Evolutionary conservation across 2,888 invertebrate species (phyloP), one percentile per base, ranked within the genome.

Genomic region (Melipona bicolor): DNA sequence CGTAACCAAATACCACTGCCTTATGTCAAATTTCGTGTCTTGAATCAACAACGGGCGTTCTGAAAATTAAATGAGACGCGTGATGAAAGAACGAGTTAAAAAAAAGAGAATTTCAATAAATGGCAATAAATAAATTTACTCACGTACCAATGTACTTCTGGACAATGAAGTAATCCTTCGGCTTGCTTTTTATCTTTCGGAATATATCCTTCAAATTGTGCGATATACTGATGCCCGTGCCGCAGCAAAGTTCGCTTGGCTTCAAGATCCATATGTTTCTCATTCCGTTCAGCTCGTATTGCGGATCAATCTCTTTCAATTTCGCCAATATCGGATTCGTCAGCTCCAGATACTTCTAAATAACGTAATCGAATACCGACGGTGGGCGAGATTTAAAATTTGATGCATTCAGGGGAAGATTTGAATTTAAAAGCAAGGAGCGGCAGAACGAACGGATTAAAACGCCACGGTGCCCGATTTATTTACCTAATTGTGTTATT

Each of bases 251-350:
- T 91, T 97, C 97, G 3, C 97, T 97, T 0, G 98, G 98, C 93
- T 98, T 98, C 65, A 98, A 95, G 84, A 98, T 98, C 98, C 98
- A 98, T 88, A 98, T 96, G 94, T 98, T 98, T 92, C 96, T 96
- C 87, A 96, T 96, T 0, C 98, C 98, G 95, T 98, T 98, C 65
- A 94, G 73, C 32, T 91, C 90, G 85, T 92, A 94, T 62, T 94
- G 93, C 13, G 92, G 85, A 88, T 94, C 94, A 69, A 90, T 43
- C 15, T 83, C 82, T 76, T 92, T 92, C 69, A 94, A 83, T 70
- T 90, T 91, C 59, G 88, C 84, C 74, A 93, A 77, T 21, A 69
- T 77, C 72, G 79, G 62, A 36, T 64, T 87, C 0, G 86, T 75
- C 6, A 27, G 11, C 9, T 86, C 85, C 79, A 77, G 82, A 19